Percentiles rank a stretch among this genome's conserved stretches.
Conservation (phyloP, 2,888 invertebrate genomes). For the Pristionchus exspectatus region DNA sequence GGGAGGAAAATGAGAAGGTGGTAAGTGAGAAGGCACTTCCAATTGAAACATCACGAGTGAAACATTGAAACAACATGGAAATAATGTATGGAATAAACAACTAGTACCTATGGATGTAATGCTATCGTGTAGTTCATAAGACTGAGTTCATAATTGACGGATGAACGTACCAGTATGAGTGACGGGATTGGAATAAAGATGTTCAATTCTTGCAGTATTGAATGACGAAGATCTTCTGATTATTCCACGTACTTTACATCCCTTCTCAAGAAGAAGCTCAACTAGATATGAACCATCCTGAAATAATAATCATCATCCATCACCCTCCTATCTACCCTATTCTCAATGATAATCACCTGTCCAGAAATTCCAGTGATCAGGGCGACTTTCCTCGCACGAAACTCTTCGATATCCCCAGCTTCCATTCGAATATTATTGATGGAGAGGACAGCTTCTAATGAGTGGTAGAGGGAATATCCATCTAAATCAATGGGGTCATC, state of each 20-base stretch:
- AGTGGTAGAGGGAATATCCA: no score
- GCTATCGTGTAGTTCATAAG: no score
- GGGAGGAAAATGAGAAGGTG: no score
- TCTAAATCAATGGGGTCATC: no score
- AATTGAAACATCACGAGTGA: not conserved
- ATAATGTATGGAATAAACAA: not conserved
- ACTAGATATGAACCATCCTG: conserved; percentile 97
- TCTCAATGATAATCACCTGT: conserved; percentile 85
- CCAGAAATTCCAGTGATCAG: conserved; percentile 97
- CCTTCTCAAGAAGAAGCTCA: conserved; percentile 92
- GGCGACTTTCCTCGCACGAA: conserved; percentile 84
- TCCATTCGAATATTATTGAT: conserved; percentile 67
- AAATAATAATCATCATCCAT: not conserved
- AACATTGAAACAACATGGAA: not conserved
- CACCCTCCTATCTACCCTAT: not conserved
- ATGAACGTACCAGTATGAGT: conserved; percentile 84
- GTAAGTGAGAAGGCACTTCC: no score
- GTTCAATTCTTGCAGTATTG: conserved; percentile 96
- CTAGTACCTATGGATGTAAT: no score
- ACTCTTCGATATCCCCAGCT: conserved; percentile 70
- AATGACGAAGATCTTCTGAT: conserved; percentile 88
- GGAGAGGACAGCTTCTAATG: conserved; percentile 66
- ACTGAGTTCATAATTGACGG: not conserved
- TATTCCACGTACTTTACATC: conserved; percentile 93
- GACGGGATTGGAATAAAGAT: conserved; percentile 92